Conservation (phyloP, 2,888 invertebrate species). For the Acrobasis consociella region DNA sequence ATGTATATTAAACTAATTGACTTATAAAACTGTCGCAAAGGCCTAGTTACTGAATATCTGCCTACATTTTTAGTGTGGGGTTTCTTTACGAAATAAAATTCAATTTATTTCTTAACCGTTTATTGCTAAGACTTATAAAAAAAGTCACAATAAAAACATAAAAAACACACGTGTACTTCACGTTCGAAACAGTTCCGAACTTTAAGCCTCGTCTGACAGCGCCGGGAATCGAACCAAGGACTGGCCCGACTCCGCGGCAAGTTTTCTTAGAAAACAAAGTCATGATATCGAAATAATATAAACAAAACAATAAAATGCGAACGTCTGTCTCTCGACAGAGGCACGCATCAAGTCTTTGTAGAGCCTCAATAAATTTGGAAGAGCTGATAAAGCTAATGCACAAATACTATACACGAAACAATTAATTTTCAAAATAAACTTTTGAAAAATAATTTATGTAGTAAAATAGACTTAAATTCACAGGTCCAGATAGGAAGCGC, state of each 20-base stretch:
- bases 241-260: not conserved
- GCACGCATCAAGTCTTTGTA: constrained; percentile 24
- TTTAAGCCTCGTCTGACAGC: constrained; percentile 27
- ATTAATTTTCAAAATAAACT: constrained; percentile 9
- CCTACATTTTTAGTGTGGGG: not conserved
- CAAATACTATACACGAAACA: constrained; percentile 1
- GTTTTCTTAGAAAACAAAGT: constrained; percentile 23
- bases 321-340: constrained; percentile 26
- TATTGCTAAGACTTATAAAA: constrained; percentile 30
- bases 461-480: constrained; percentile 4
- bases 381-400: constrained; percentile 6
- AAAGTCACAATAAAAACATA: constrained; percentile 33
- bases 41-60: too few relatives aligned
- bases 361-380: constrained; percentile 25
- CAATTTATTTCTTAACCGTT: constrained; percentile 27
- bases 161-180: constrained; percentile 37
- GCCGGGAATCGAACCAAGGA: not conserved
- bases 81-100: constrained; percentile 27
- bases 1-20: too few relatives aligned
- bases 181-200: constrained; percentile 7
- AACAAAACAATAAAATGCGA: constrained; percentile 24
- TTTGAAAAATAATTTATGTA: constrained; percentile 17
- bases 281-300: constrained; percentile 9
- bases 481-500: constrained; percentile 19
- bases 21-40: too few relatives aligned